These are phyloP conservation scores for Eulimnadia texana DNA, from an alignment of 1,140 invertebrate species.

Conservation along the genomic window DNA sequence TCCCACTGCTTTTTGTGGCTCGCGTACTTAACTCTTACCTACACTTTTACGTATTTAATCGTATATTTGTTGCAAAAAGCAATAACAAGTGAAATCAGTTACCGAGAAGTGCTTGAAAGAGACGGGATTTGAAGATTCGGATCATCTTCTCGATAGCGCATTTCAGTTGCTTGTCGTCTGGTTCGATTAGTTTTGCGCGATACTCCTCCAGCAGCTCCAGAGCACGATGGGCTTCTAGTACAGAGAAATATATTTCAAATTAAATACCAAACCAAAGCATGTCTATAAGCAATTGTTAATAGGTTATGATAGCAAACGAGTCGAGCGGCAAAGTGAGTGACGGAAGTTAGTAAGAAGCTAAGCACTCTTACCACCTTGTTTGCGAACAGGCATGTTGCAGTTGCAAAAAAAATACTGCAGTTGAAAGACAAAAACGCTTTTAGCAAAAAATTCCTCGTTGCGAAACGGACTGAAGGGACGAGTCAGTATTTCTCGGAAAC, in stretches of 20 bases:
- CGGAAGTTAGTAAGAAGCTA: background rate
- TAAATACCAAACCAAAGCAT: background rate
- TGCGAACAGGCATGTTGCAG: slow-evolving; percentile 26
- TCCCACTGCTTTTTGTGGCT: background rate
- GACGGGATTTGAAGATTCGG: slow-evolving; percentile 88
- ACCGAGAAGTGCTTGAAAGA: slow-evolving; percentile 95
- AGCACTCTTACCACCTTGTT: slow-evolving; percentile 24
- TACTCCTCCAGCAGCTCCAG: slow-evolving; percentile 95
- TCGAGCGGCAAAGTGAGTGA: background rate
- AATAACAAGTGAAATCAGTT: slow-evolving; percentile 33
- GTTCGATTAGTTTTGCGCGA: slow-evolving; percentile 75
- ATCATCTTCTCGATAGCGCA: slow-evolving; percentile 94
- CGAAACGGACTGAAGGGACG: background rate
- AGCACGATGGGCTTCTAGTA: slow-evolving; percentile 89
- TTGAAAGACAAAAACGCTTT: background rate
- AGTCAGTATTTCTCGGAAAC: background rate
- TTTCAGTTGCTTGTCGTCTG: slow-evolving; percentile 83
- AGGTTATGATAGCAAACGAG: background rate
- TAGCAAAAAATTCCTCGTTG: background rate
- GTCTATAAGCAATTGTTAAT: background rate
- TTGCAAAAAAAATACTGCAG: too few species aligned
- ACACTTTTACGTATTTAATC: background rate
- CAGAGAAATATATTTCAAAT: too few species aligned
- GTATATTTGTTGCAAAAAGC: background rate
- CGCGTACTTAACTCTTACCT: background rate